Evolutionary conservation across 1,140 invertebrate genomes (phyloP).

Genomic region (Nymphalis io): DNA sequence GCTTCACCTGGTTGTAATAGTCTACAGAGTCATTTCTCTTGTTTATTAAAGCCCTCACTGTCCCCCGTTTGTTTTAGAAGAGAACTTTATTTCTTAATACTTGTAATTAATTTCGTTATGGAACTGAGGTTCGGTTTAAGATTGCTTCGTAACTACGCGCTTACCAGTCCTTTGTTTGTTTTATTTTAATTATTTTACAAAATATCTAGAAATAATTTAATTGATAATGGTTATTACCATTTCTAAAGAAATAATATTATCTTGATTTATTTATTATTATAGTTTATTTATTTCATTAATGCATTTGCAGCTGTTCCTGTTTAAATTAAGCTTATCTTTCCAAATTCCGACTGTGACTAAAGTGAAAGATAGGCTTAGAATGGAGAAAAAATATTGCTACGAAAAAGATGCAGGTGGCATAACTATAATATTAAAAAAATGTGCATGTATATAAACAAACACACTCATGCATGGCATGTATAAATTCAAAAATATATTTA

Average conservation of each 20-base stretch:
- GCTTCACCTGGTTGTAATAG: constrained; percentile 31
- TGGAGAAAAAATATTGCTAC: no score
- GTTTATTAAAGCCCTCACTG: constrained; percentile 17
- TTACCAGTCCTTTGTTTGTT: constrained; percentile 15
- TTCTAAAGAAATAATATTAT: background rate
- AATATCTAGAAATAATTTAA: constrained; percentile 9
- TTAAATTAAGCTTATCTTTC: no score
- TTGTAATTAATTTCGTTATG: constrained; percentile 17
- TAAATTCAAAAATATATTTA: no score
- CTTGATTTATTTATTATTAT: no score
- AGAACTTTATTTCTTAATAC: constrained; percentile 17
- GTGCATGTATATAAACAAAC: no score
- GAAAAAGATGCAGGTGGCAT: no score
- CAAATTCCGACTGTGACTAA: no score
- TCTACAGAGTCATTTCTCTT: constrained; percentile 10
- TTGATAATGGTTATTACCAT: background rate
- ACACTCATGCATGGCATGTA: no score
- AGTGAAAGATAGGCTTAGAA: no score
- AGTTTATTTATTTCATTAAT: no score
- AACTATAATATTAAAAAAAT: no score
- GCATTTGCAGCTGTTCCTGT: no score
- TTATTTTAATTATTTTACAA: constrained; percentile 15
- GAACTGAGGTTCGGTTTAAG: constrained; percentile 8
- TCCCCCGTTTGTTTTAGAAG: constrained; percentile 14
- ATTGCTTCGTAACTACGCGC: constrained; percentile 13